Evolutionary conservation across 2,888 invertebrate species (phyloP), one percentile per base, ranked within the genome.

Genomic region (Xylota sylvarum): DNA sequence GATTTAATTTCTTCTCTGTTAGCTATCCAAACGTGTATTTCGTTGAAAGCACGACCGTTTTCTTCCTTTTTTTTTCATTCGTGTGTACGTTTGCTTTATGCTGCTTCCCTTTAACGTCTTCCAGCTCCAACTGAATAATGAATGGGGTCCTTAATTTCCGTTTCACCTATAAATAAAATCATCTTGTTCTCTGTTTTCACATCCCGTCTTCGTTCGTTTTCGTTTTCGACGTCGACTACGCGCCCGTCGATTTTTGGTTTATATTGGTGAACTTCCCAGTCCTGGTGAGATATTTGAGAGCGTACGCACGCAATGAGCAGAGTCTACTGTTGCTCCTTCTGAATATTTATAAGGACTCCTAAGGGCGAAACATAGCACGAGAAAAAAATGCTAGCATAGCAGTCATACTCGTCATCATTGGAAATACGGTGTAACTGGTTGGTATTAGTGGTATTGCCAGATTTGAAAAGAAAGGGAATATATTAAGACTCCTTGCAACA

Each of bases 141-240:
- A 85, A 85, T 80, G 69, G 64, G 46, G 19, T 85, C 52, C 74
- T 76, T 85, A 85, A 85, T 85, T 85, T 85, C 84, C 84, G 84
- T 46, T 85, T 76, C 64, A 60, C 58, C 69, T 80, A 76, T 74
- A 80, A 85, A 80, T 80, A 80, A 80, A 85, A 85, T 85, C 69
- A 76, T 80, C 58, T 70, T 69, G 67, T 79, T 62, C 65, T 84
- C 67, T 69, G 60, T 69, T 69, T 84, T 67, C 62, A 58, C 52
- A 14, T 72, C 50, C 5, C 23, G 55, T n/a, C 35, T 55, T 60
- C 23, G 23, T 65, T 56, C 55, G 19, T 46, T 23, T 82, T 70
- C 46, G 35, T 62, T n/a, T n/a, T n/a, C 52, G 46, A 40, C 23
- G 3, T n/a, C 12, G 62, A 43, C 50, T 40, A 48, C 17, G 32